phyloP scores from a whole-genome alignment of 1,140 invertebrate species.

The Aphidius ervi region DNA sequence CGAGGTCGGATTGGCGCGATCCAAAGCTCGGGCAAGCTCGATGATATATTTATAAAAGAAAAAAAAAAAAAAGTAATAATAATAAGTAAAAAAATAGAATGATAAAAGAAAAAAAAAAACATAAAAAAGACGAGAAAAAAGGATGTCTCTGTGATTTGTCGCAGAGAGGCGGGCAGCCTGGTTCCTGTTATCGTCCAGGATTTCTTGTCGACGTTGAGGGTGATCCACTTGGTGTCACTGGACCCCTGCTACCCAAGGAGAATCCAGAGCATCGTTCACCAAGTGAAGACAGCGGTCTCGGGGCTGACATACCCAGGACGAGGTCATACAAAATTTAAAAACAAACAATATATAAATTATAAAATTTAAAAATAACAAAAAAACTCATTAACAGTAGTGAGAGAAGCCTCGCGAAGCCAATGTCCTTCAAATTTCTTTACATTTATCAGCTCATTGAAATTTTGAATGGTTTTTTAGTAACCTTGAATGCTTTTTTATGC shows the following conservation, averaged over 20 bases:
- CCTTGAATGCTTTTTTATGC: no score
- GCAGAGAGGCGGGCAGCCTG: slow-evolving; percentile 41
- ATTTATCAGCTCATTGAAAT: background rate
- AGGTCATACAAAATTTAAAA: slow-evolving; percentile 38
- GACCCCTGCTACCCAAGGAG: slow-evolving; percentile 47
- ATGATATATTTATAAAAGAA: slow-evolving; percentile 16
- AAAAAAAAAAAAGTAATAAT: slow-evolving; percentile 16
- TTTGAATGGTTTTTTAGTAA: background rate
- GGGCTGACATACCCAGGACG: slow-evolving; percentile 66
- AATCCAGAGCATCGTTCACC: slow-evolving; percentile 68
- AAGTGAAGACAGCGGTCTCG: slow-evolving; percentile 79
- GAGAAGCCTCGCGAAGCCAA: no score
- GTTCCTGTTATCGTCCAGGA: slow-evolving; percentile 46
- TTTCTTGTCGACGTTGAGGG: slow-evolving; percentile 59
- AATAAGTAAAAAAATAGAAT: slow-evolving; percentile 13
- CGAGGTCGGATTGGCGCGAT: slow-evolving; percentile 13
- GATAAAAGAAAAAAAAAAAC: background rate
- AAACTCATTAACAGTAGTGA: background rate
- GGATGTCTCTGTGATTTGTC: slow-evolving; percentile 46
- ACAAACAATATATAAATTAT: slow-evolving; percentile 6
- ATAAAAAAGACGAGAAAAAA: slow-evolving; percentile 21
- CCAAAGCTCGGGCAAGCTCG: slow-evolving; percentile 26
- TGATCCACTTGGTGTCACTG: slow-evolving; percentile 55
- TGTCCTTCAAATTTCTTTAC: background rate
- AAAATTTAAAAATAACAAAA: no score